Percentiles rank a stretch among this genome's conserved stretches.
phyloP scores from a whole-genome alignment of 2,888 invertebrate species.

The Coelogynopora nodosa region DNA sequence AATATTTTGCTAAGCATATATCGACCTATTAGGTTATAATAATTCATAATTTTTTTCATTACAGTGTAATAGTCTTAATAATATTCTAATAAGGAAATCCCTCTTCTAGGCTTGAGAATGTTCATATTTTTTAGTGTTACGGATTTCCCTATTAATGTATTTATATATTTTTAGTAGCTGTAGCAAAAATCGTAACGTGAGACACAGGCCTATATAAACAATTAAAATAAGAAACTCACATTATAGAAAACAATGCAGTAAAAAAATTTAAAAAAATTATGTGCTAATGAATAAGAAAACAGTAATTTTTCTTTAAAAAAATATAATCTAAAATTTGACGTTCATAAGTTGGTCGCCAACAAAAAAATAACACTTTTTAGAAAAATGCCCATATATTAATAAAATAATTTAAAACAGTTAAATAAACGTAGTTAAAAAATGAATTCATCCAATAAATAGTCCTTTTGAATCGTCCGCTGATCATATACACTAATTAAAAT shows the following conservation, averaged over 20 bases:
- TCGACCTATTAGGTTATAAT: too few species aligned
- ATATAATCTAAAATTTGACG: background rate
- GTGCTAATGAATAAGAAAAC: background rate
- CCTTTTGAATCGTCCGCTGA: too few species aligned
- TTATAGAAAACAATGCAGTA: background rate
- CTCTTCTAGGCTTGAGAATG: background rate
- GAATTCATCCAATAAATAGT: too few species aligned
- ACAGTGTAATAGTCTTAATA: background rate
- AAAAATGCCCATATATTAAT: too few species aligned
- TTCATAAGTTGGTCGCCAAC: background rate
- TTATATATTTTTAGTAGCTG: background rate
- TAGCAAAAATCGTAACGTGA: background rate
- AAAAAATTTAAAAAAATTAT: background rate
- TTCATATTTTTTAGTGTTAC: background rate
- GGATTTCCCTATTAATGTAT: background rate
- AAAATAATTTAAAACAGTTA: too few species aligned
- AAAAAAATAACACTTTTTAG: background rate
- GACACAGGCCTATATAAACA: background rate
- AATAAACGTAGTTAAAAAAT: too few species aligned
- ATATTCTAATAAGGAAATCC: background rate
- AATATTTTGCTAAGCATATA: too few species aligned
- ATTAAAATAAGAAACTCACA: background rate
- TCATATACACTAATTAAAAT: too few species aligned
- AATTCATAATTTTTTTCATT: background rate
- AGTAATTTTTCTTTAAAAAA: background rate